Evolutionary conservation across 2,113 vertebrate genomes (phyloP).

Genomic region (Corvus moneduloides): DNA sequence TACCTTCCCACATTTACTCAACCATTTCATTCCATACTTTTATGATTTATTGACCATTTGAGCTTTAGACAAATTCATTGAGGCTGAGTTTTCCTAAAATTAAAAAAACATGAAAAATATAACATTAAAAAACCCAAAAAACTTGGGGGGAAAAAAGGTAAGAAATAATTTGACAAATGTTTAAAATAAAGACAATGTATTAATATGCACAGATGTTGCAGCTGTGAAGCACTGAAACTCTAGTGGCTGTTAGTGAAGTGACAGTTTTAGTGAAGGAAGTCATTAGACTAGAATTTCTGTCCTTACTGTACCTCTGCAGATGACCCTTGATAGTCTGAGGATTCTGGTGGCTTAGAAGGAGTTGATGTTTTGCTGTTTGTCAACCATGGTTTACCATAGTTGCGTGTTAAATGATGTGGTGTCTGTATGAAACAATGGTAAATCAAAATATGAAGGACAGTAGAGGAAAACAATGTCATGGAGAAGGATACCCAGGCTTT

Average conservation of each 20-base stretch:
- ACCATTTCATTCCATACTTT: not conserved
- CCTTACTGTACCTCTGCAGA: slow-evolving; percentile 95
- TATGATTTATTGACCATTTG: not conserved
- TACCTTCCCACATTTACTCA: not conserved
- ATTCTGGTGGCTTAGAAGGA: slow-evolving; percentile 94
- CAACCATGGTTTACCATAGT: slow-evolving; percentile 99
- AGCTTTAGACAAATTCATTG: not conserved
- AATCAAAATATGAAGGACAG: slow-evolving; percentile 82
- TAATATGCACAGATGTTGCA: slow-evolving; percentile 12
- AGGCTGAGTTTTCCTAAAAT: not conserved
- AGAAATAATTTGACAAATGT: not conserved
- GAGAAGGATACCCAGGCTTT: slow-evolving; percentile 48
- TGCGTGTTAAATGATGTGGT: slow-evolving; percentile 96
- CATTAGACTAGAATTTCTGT: slow-evolving; percentile 62
- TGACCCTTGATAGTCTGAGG: slow-evolving; percentile 90
- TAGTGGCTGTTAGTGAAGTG: slow-evolving; percentile 67
- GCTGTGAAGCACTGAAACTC: slow-evolving; percentile 35
- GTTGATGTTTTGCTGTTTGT: slow-evolving; percentile 99
- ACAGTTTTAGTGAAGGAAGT: slow-evolving; percentile 53
- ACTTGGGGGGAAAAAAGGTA: not conserved
- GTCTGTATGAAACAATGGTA: slow-evolving; percentile 96
- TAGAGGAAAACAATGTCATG: slow-evolving; percentile 70
- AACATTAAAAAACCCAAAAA: not conserved
- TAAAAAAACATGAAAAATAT: not conserved
- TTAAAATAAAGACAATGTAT: slow-evolving; percentile 15